Conservation (phyloP, 2,888 invertebrate species). For the Biston betularia region DNA sequence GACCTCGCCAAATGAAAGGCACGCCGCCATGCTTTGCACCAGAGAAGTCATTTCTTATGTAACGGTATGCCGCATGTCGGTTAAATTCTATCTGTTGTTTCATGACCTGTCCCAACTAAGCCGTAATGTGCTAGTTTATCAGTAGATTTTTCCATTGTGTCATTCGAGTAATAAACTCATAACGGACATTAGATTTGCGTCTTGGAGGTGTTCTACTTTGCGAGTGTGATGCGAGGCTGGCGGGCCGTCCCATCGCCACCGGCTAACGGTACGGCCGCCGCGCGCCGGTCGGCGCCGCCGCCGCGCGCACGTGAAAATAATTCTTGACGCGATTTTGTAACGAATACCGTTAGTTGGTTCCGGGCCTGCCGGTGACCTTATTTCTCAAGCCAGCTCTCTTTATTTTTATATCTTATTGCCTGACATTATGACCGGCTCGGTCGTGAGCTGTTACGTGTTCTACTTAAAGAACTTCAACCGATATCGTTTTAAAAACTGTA, state of each 20-base stretch:
- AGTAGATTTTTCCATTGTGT: conserved; percentile 32
- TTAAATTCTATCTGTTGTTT: conserved; percentile 23
- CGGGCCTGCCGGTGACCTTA: conserved; percentile 83
- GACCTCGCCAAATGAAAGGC: conserved; percentile 60
- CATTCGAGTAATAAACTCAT: conserved; percentile 31
- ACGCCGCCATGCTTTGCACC: conserved; percentile 36
- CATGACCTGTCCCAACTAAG: conserved; percentile 32
- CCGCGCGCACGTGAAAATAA: conserved; percentile 84
- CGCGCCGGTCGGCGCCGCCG: conserved; percentile 63
- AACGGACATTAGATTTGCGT: conserved; percentile 49
- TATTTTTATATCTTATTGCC: conserved; percentile 80
- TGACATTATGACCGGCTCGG: conserved; percentile 59
- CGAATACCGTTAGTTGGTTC: conserved; percentile 83
- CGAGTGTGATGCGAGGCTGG: conserved; percentile 62
- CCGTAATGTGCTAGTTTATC: conserved; percentile 6
- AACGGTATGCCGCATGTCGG: conserved; percentile 31
- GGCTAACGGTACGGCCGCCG: conserved; percentile 75
- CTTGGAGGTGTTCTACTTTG: conserved; percentile 68
- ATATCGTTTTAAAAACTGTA: conserved; percentile 21
- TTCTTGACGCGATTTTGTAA: conserved; percentile 86
- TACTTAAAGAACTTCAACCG: conserved; percentile 48
- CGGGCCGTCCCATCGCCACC: conserved; percentile 63
- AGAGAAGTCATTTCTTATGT: conserved; percentile 64
- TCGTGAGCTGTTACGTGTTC: conserved; percentile 54
- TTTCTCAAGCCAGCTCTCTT: conserved; percentile 77